These are phyloP conservation scores for Hemiscyllium ocellatum DNA, from an alignment of 2,113 vertebrate genomes.

Conservation along the genomic window DNA sequence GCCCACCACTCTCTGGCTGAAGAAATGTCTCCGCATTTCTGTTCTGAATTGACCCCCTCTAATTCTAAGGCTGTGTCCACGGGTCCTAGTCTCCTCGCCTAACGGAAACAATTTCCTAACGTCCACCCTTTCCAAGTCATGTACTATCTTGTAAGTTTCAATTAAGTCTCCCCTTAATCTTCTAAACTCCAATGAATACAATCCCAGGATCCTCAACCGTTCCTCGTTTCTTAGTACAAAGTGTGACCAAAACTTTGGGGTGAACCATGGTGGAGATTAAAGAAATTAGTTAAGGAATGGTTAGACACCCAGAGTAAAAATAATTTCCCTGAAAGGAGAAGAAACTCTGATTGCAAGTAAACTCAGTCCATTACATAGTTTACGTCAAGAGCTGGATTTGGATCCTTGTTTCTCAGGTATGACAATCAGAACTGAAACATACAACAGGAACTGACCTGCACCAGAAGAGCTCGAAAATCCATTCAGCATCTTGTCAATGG, in stretches of 20 bases:
- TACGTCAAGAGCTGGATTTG: neutral
- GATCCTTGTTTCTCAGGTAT: neutral
- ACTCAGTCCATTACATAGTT: neutral
- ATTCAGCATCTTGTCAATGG: conserved; percentile 51
- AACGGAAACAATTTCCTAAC: too few relatives aligned
- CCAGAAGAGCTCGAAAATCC: conserved; percentile 44
- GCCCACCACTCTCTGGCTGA: too few relatives aligned
- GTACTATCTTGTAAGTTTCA: too few relatives aligned
- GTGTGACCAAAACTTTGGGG: neutral
- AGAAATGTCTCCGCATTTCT: too few relatives aligned
- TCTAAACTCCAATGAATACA: too few relatives aligned
- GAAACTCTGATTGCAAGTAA: neutral
- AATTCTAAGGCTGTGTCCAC: too few relatives aligned
- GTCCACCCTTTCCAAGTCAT: too few relatives aligned
- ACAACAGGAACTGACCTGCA: conserved; percentile 48
- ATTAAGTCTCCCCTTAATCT: too few relatives aligned
- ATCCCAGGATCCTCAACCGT: too few relatives aligned
- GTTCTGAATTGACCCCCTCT: too few relatives aligned
- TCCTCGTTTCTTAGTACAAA: neutral
- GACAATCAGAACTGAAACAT: neutral
- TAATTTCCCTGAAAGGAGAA: neutral
- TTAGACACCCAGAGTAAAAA: neutral
- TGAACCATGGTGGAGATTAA: neutral
- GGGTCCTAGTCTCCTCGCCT: too few relatives aligned
- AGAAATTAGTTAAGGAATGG: neutral